Evolutionary conservation across 2,888 invertebrate species (phyloP).

Genomic region (Rhingia rostrata): DNA sequence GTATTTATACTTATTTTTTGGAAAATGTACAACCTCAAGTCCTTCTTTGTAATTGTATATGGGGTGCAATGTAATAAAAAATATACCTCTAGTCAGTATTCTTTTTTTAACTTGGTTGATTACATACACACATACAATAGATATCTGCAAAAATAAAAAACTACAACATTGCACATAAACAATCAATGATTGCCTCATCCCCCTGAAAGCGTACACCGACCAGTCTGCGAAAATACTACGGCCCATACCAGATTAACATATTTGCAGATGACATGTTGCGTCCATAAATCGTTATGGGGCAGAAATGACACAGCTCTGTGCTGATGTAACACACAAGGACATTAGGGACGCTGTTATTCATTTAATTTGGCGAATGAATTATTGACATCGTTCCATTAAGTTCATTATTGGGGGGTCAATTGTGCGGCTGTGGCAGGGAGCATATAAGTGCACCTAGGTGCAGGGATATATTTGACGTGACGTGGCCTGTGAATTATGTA

Average conservation of each 20-base stretch:
- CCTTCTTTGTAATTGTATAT: constrained; percentile 33
- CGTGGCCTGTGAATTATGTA: constrained; percentile 51
- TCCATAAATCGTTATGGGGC: constrained; percentile 69
- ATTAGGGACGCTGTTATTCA: constrained; percentile 74
- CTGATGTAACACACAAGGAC: constrained; percentile 62
- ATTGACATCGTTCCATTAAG: constrained; percentile 73
- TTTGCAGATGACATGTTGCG: constrained; percentile 74
- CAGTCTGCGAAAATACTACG: background rate
- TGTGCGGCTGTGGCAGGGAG: constrained; percentile 21
- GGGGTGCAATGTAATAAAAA: constrained; percentile 69
- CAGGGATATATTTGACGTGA: constrained; percentile 26
- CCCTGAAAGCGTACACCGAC: background rate
- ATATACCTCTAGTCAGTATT: constrained; percentile 45
- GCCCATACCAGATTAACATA: constrained; percentile 71
- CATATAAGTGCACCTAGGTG: background rate
- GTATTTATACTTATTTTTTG: constrained; percentile 28
- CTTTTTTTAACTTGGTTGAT: constrained; percentile 40
- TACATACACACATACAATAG: constrained; percentile 65
- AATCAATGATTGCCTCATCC: constrained; percentile 44
- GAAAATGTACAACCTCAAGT: constrained; percentile 40
- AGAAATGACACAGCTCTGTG: constrained; percentile 26
- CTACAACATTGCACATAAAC: constrained; percentile 57
- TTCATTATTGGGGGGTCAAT: constrained; percentile 56
- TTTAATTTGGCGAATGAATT: constrained; percentile 74
- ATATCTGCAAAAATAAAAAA: constrained; percentile 28